Evolutionary conservation across 2,797 vertebrate genomes (phyloP), one percentile per base, ranked within the genome.

Genomic region (Sebastes elongatus): DNA sequence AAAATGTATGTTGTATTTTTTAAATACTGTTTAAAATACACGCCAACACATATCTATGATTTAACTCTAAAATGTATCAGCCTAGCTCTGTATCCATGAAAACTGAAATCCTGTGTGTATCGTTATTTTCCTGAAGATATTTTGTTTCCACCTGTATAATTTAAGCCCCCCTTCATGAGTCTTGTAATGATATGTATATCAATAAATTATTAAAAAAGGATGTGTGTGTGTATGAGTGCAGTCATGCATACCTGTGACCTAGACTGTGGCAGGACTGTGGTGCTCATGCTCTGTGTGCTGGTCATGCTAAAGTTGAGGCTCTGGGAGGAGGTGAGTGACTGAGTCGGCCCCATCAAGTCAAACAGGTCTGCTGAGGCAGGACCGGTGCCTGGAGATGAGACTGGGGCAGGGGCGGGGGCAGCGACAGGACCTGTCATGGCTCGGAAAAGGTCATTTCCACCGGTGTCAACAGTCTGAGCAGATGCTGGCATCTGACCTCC

Each of bases 271-370:
- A 99, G 92, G 85, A 85, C 93, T 14, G 91, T 92, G 82, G 22
- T 86, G 2, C 94, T 97, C 84, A 97, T 77, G 33, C 93, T 94
- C 89, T 74, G 97, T 73, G 95, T 94, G 92, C 90, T 96, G 96
- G 95, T 97, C 96, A 99, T 96, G 76, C 96, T 97, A 86, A 99
- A 98, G 96, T 97, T 98, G 94, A 99, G 96, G 92, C 97, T 99
- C 96, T 98, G 98, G 62, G 98, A 98, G 71, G 96, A 87, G 27
- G 95, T 97, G 94, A 99, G 95, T 66, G 95, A 94, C 90, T 95
- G 92, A 46, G 96, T 94, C 67, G 96, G 95, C 46, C 95, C 96
- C 97, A 99, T 98, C 79, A 99, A 92, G 92, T 99, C 97, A 94
- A 99, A 98, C 5, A 98, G 95, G 89, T 98, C 97, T 78, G 96